Evolutionary conservation across 1,140 invertebrate genomes (phyloP), one percentile per base, ranked within the genome.

Genomic region (Cotesia chilonis): DNA sequence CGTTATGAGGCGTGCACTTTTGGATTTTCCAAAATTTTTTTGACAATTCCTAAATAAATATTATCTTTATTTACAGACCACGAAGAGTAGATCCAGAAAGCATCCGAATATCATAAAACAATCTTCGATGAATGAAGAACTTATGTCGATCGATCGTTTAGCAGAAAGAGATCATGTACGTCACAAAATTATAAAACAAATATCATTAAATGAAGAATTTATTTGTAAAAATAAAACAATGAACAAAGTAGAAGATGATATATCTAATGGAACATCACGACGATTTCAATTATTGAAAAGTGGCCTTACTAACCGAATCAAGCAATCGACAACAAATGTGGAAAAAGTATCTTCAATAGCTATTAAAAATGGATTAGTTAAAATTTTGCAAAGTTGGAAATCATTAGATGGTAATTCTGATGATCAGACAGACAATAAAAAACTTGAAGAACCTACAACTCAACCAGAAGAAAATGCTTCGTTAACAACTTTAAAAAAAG

Each of bases 121-220:
- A 80, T 93, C 92, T 71, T 96, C 94, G 1, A 89, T 96, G 73
- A 96, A 96, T 81, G 95, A 96, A 83, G 94, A 96, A 80, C 86
- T 96, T 4, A 95, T 96, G 91, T 94, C 93, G 1, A 90, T 90
- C 12, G 94, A 96, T 78, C 87, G 95, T 73, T 83, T 95, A 76
- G 85, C 92, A 73, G 95, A 96, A 84, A 95, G 95, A 78, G 94
- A 96, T 81, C 88, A 89, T 37, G 90, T 96, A n/a, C 89, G 92
- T 63, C 92, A 92, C 75, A 94, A 95, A 79, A 95, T 96, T 72
- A 93, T 93, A 82, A 96, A 96, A 80, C 95, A 96, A 82, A 92
- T 94, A 2, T 96, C 94, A 3, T 86, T 96, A 5, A 96, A 96
- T 79, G 94, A 96, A 83, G 94, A 95, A 66, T 90, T 95, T 47